A percentile compares a stretch with the other conserved stretches of the same genome.
phyloP scores from a whole-genome alignment of 2,797 vertebrate genomes.

The Spinus olivaceus region DNA sequence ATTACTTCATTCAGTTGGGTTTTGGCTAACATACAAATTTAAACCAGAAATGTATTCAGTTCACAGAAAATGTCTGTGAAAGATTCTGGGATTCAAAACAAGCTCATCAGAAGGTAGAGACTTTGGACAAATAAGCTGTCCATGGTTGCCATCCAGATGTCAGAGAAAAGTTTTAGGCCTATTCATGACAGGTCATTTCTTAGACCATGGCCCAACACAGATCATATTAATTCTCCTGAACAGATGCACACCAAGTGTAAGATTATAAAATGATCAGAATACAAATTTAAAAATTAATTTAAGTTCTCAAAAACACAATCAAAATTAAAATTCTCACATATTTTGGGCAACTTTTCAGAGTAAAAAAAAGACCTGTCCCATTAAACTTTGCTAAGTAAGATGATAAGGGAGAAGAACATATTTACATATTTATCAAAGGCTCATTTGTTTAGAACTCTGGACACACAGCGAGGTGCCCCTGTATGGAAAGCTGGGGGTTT shows the following conservation, averaged over 20 bases:
- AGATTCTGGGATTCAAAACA: not conserved
- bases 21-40: not conserved
- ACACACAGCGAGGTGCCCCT: rapidly evolving
- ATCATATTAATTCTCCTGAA: not conserved
- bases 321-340: not conserved
- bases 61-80: not conserved
- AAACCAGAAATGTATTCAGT: not conserved
- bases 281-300: not conserved
- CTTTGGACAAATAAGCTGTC: not conserved
- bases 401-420: not conserved
- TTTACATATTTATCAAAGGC: not conserved
- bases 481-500: not conserved
- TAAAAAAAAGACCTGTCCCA: not conserved
- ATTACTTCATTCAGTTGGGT: not conserved
- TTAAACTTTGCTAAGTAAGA: not conserved
- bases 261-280: not conserved
- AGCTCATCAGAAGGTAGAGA: not conserved
- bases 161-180: not conserved
- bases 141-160: not conserved
- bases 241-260: not conserved
- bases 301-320: not conserved
- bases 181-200: not conserved
- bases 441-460: not conserved
- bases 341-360: not conserved
- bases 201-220: not conserved